Evolutionary conservation across 2,113 vertebrate species (phyloP), one percentile per base, ranked within the genome.

Genomic region (Capreolus pygargus): DNA sequence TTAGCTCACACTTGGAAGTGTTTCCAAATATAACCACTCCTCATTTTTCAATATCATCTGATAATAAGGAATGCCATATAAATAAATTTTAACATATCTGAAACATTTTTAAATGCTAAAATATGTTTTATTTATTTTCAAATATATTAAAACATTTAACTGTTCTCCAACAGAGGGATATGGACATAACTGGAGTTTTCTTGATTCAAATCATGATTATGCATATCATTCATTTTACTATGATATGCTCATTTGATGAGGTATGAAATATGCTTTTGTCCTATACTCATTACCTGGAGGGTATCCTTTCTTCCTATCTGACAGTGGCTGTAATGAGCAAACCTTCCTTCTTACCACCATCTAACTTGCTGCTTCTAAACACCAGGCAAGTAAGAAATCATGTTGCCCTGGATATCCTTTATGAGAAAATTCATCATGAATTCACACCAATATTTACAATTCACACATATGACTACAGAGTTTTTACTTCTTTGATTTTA

Each of bases 1-100:
- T 94, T 84, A 92, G 94, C 74, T 96, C 95, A 94, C 30, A 88
- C 74, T 87, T 91, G 45, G 57, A 90, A 87, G 39, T 79, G 45
- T 50, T 94, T 95, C 82, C 88, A 87, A 87, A 95, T 83, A 96
- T 52, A 95, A 89, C 76, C 30, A 79, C 70, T 84, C 52, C 12
- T 96, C 74, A 64, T 74, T 95, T 95, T 86, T 89, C 74, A 94
- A 30, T 74, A 61, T 67, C 28, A 74, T 74, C 36, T 84, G 81
- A 82, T 6, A 96, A 52, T 47, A 92, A 87, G 6, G 5, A 45
- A 90, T 50, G 60, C 1, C 54, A 60, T 55, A 83, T 16, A 92
- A 92, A 84, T 83, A 82, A 55, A 89, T 70, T 64, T 94, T 86
- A 55, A 95, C 50, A 55, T n/a, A 83, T 36, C 55, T 89, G 70